Base-by-base conservation (phyloP, 2,888 invertebrate species). In the Orthonevra nobilis region DNA sequence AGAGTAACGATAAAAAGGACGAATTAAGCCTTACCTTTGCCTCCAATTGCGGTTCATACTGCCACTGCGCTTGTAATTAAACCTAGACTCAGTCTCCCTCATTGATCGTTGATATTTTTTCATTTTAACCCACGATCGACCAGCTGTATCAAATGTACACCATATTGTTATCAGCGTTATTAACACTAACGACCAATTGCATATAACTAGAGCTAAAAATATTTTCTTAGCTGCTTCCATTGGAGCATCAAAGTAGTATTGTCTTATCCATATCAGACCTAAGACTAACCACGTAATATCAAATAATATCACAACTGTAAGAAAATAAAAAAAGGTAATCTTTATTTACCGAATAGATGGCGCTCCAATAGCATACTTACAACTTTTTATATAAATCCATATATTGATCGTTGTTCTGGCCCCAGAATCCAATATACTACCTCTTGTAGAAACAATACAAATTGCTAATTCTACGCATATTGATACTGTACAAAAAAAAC, bases 41-140 rank as follows among this genome's bases (percentile, higher is more conserved):
- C 95, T 90, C 95, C 96, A 95, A 88, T 95, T 95, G 83, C 94
- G 90, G 83, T 94, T 93, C 85, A 92, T 90, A 85, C 94, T 95
- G 46, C 94, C 94, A 56, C 94, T 94, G 61, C 94, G 90, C 85
- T 93, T 93, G 86, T 94, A 93, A 85, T 94, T 93, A 84, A 92
- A 92, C 82, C 93, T 91, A n/a, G 93, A 92, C 86, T 94, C 94
- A 15, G 93, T 92, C 85, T 94, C 93, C 82, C 93, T 91, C 92
- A 95, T 92, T 81, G 94, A 95, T 77, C 94, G 91, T 87, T 96
- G 95, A 88, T 94, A 96, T 84, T 94, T 92, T 87, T 95, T 95
- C 94, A 96, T 95, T 89, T 96, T 95, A 19, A 96, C 95, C 96
- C 96, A 96, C 46, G 95, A 95, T 54, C 95, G 90, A 10, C 96